Evolutionary conservation across 2,888 invertebrate genomes (phyloP).

Genomic region (Pantelozetes paolii): DNA sequence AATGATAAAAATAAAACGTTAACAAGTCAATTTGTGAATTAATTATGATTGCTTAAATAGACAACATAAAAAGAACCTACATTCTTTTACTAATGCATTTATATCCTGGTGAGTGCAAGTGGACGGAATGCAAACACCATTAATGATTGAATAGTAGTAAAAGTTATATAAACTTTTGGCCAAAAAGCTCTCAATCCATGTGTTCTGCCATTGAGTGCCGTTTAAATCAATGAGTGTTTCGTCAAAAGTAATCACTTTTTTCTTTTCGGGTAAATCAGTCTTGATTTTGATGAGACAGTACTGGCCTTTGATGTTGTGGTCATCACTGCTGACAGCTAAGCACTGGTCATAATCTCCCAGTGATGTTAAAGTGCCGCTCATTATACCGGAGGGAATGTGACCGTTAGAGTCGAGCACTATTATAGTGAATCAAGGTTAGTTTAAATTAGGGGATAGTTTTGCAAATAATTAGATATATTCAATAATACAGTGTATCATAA

Average conservation of each 20-base stretch:
- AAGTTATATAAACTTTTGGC: background rate
- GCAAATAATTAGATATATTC: background rate
- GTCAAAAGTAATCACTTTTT: background rate
- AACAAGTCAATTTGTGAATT: background rate
- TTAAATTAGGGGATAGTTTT: background rate
- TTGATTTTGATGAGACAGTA: background rate
- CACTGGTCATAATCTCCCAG: constrained; percentile 21
- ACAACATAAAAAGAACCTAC: background rate
- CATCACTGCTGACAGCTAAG: background rate
- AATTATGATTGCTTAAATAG: background rate
- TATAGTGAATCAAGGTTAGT: background rate
- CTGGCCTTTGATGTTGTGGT: background rate
- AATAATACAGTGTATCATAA: background rate
- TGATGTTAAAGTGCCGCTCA: constrained; percentile 11
- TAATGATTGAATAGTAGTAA: background rate
- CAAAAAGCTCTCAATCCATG: background rate
- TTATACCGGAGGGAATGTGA: background rate
- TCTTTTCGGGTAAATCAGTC: background rate
- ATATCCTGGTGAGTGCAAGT: background rate
- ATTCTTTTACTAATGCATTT: background rate
- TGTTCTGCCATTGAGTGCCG: background rate
- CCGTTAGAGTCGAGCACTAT: background rate
- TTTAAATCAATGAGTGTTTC: background rate
- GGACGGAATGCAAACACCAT: background rate
- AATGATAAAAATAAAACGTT: background rate